Conservation (phyloP, 2,888 invertebrate species). For the Eupsilia transversa region DNA sequence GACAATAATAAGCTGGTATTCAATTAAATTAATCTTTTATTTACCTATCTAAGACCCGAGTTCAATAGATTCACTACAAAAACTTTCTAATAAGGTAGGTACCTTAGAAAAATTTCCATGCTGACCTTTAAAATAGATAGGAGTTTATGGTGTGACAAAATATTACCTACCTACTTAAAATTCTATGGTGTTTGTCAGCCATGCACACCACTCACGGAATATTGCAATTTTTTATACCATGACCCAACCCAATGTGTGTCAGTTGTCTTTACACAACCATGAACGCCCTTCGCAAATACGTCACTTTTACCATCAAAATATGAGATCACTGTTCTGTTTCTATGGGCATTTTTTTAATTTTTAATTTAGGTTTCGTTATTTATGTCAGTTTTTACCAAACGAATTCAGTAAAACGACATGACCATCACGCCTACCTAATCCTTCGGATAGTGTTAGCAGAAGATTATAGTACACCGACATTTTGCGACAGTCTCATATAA, state of each 20-base stretch:
- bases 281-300: neutral
- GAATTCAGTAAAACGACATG: too few relatives aligned
- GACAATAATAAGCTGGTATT: too few relatives aligned
- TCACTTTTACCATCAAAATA: neutral
- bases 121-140: neutral
- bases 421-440: too few relatives aligned
- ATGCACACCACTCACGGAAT: conserved; percentile 14
- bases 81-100: too few relatives aligned
- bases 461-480: too few relatives aligned
- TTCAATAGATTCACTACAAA: neutral
- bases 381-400: neutral
- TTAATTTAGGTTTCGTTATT: neutral
- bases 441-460: too few relatives aligned
- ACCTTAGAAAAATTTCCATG: neutral
- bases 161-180: conserved; percentile 21
- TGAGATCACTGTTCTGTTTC: neutral
- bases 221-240: conserved; percentile 32
- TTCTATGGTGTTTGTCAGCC: conserved; percentile 35
- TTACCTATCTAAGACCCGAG: too few relatives aligned
- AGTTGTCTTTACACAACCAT: conserved; percentile 1
- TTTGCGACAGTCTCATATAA: neutral
- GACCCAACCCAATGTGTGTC: conserved; percentile 26
- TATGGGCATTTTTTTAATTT: too few relatives aligned
- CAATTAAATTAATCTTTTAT: too few relatives aligned
- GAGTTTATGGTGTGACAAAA: conserved; percentile 9